phyloP scores from a whole-genome alignment of 1,140 invertebrate species.

The Drosophila grimshawi region DNA sequence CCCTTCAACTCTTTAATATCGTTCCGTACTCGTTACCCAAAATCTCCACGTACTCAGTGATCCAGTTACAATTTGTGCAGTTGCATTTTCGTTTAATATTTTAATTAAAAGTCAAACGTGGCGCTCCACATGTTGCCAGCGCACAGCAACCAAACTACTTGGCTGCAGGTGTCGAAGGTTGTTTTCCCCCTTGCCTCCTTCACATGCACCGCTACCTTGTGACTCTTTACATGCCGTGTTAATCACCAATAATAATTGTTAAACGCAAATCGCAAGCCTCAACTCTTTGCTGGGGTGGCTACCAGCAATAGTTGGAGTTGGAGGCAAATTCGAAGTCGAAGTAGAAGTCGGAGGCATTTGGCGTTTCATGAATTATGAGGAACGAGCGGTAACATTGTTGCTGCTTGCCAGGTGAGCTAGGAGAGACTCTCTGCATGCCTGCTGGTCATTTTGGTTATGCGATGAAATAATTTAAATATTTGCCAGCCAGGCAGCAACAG shows the following conservation, averaged over 20 bases:
- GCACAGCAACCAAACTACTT: conserved; percentile 27
- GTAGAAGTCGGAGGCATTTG: conserved; percentile 36
- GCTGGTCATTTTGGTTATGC: conserved; percentile 77
- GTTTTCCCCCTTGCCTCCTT: conserved; percentile 39
- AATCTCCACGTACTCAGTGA: conserved; percentile 7
- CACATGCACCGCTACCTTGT: not conserved
- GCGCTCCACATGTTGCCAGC: conserved; percentile 65
- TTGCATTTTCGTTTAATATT: conserved; percentile 82
- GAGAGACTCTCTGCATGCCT: conserved; percentile 54
- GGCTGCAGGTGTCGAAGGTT: conserved; percentile 80
- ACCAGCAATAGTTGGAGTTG: conserved; percentile 18
- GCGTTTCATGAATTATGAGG: conserved; percentile 73
- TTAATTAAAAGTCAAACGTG: conserved; percentile 80
- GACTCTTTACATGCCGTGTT: conserved; percentile 77
- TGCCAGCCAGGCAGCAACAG: conserved; percentile 50
- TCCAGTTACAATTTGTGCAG: conserved; percentile 55
- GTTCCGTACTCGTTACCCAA: not conserved
- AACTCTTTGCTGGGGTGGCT: conserved; percentile 23
- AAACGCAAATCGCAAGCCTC: conserved; percentile 73
- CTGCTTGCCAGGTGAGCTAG: not conserved
- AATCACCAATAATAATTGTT: conserved; percentile 84
- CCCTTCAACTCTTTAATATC: not conserved
- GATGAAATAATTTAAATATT: conserved; percentile 84
- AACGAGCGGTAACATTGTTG: conserved; percentile 42
- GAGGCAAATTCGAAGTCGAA: not conserved